Percentiles rank a stretch among this genome's conserved stretches.
Conservation (phyloP, 2,888 invertebrate genomes). For the Luperina nickerlii region DNA sequence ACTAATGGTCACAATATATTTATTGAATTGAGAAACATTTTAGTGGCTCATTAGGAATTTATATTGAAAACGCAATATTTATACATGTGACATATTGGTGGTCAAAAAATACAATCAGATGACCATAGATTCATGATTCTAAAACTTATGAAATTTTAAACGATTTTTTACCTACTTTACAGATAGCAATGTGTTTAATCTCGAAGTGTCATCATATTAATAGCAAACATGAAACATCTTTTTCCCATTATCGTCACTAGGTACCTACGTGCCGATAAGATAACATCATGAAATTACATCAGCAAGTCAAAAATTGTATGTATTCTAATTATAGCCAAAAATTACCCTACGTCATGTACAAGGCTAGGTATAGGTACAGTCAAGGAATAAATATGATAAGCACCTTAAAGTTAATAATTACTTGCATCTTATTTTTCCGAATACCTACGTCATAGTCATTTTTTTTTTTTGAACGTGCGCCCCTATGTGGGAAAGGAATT, state of each 20-base stretch:
- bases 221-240: constrained; percentile 18
- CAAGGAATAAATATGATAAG: neutral
- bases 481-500: too few species aligned
- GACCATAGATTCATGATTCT: neutral
- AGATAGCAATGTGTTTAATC: constrained; percentile 1
- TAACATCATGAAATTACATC: constrained; percentile 14
- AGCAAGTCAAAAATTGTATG: neutral
- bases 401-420: neutral
- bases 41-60: constrained; percentile 19
- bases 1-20: constrained; percentile 37
- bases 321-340: neutral
- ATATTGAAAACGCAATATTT: constrained; percentile 22
- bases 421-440: neutral
- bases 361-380: neutral
- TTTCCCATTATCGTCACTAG: constrained; percentile 15
- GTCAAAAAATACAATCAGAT: neutral
- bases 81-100: neutral
- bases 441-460: neutral
- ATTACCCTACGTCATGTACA: neutral
- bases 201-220: neutral
- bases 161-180: neutral
- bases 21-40: constrained; percentile 29
- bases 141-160: neutral
- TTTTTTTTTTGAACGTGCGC: neutral
- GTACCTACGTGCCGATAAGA: constrained; percentile 26